Conservation (phyloP, 2,113 vertebrate genomes). For the Brachyhypopomus occidentalis region DNA sequence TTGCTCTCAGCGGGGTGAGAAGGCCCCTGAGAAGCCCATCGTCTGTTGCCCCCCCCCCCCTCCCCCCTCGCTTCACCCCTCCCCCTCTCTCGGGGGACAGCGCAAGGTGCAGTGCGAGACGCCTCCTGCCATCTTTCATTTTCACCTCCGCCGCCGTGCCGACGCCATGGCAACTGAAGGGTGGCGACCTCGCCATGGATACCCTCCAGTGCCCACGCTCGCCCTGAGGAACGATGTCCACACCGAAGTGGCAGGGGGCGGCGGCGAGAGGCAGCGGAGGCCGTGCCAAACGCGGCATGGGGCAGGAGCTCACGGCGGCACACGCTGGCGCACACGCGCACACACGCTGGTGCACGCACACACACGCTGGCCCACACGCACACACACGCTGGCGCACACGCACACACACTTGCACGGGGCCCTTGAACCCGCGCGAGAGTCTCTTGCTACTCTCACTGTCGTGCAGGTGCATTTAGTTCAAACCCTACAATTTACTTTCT, state of each 20-base stretch:
- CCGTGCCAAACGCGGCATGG: no score
- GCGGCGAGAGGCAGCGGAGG: background rate
- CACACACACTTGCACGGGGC: no score
- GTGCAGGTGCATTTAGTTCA: no score
- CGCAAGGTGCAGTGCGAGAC: slow-evolving; percentile 59
- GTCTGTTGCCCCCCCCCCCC: slow-evolving; percentile 40
- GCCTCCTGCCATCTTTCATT: slow-evolving; percentile 64
- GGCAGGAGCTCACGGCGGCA: no score
- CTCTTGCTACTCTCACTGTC: no score
- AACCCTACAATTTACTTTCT: no score
- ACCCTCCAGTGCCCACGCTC: slow-evolving; percentile 45
- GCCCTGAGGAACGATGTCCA: slow-evolving; percentile 40
- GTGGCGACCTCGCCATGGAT: slow-evolving; percentile 49
- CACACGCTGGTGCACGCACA: no score
- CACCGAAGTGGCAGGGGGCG: background rate
- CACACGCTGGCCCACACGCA: no score
- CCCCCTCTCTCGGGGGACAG: slow-evolving; percentile 48
- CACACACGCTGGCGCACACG: no score
- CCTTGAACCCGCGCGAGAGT: no score
- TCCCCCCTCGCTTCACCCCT: background rate
- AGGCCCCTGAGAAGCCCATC: slow-evolving; percentile 59
- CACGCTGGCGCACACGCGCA: no score
- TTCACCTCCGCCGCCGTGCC: slow-evolving; percentile 56
- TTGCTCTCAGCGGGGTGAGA: slow-evolving; percentile 48
- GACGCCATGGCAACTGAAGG: slow-evolving; percentile 57